Conservation (phyloP, 1,140 invertebrate species). For the Pseudomyrmex cubaensis region DNA sequence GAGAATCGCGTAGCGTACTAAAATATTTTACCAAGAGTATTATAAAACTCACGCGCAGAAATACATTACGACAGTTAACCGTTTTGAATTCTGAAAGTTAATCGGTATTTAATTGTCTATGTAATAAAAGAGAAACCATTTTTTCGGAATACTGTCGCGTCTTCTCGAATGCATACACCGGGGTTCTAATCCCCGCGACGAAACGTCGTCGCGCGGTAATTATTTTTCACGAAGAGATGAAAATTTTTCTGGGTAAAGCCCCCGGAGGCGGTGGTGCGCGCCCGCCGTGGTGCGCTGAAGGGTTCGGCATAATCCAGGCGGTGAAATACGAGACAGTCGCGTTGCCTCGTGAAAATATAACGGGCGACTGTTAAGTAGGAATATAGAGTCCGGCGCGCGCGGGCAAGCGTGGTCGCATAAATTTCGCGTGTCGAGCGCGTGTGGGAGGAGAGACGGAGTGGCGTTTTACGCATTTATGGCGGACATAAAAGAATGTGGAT, state of each 20-base stretch:
- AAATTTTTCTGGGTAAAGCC: constrained; percentile 31
- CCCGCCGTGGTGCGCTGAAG: constrained; percentile 34
- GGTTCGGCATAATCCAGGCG: constrained; percentile 52
- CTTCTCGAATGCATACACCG: neutral
- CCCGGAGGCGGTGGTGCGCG: constrained; percentile 15
- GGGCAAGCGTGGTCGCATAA: constrained; percentile 36
- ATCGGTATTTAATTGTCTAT: neutral
- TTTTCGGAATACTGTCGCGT: neutral
- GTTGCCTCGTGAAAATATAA: constrained; percentile 57
- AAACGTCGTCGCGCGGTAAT: constrained; percentile 30
- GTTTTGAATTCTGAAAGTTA: neutral
- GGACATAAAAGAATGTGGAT: constrained; percentile 56
- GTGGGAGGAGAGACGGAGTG: constrained; percentile 23
- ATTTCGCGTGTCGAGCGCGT: constrained; percentile 31
- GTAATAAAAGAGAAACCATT: neutral
- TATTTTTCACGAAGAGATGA: constrained; percentile 38
- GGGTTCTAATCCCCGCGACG: constrained; percentile 16
- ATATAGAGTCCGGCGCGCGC: constrained; percentile 39
- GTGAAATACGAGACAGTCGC: constrained; percentile 54
- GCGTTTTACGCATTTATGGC: constrained; percentile 57
- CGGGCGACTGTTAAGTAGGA: constrained; percentile 49
- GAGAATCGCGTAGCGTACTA: neutral
- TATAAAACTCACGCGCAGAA: neutral
- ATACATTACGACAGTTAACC: neutral
- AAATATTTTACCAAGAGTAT: neutral